Evolutionary conservation across 2,797 vertebrate species (phyloP).

Genomic region (Lepilemur ruficaudatus): DNA sequence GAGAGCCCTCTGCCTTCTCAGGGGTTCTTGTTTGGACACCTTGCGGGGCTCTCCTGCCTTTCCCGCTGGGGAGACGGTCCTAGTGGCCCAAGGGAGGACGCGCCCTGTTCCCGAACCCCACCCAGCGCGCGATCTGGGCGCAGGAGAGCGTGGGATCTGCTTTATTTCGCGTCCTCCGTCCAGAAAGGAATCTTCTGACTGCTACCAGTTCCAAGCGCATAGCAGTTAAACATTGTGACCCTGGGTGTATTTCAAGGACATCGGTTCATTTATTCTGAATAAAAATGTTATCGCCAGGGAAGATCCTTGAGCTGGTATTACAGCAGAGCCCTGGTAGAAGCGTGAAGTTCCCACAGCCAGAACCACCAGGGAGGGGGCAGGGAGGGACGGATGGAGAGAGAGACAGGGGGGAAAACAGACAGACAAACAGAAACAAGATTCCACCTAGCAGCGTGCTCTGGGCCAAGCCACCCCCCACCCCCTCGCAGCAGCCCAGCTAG

Average conservation of each 20-base stretch:
- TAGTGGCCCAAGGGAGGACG: neutral
- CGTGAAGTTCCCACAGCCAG: neutral
- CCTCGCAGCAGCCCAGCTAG: no score
- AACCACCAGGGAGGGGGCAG: no score
- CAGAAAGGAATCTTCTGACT: neutral
- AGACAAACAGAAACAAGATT: neutral
- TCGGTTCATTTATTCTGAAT: neutral
- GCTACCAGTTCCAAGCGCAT: neutral
- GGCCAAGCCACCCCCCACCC: accelerated
- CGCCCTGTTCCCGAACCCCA: neutral
- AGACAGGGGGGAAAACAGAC: accelerated
- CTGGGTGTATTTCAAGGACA: neutral
- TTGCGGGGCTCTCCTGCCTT: neutral
- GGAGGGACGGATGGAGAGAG: no score
- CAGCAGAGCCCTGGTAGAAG: neutral
- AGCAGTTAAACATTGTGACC: neutral
- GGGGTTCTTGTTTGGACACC: neutral
- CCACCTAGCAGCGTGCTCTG: neutral
- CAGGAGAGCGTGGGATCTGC: neutral
- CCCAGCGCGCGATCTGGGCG: accelerated
- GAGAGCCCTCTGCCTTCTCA: neutral
- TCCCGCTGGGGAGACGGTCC: neutral
- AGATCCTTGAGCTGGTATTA: neutral
- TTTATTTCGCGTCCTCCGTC: neutral
- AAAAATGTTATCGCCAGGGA: neutral